A percentile compares a stretch with the other conserved stretches of the same genome.
These are phyloP conservation scores for Coleophora flavipennella DNA, from an alignment of 2,888 invertebrate species.

Conservation along the genomic window DNA sequence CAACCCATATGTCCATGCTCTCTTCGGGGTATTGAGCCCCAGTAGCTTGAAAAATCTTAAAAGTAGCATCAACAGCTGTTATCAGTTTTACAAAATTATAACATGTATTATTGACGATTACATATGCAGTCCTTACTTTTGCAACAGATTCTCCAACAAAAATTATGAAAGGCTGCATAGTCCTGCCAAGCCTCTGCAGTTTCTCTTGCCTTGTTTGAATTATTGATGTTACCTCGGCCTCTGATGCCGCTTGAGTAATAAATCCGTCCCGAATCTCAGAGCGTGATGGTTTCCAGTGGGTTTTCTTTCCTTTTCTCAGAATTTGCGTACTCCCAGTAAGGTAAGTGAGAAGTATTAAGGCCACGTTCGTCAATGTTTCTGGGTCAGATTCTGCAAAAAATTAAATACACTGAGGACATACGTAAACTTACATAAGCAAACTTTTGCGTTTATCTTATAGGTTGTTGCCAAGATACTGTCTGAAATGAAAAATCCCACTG, in stretches of 20 bases:
- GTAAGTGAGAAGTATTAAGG: too few relatives aligned
- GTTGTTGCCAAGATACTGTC: too few relatives aligned
- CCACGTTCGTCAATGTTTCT: too few relatives aligned
- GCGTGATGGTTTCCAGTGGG: neutral
- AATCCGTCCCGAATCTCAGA: slow-evolving; percentile 1
- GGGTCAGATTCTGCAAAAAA: too few relatives aligned
- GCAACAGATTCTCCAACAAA: neutral
- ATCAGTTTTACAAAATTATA: neutral
- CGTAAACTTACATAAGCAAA: too few relatives aligned
- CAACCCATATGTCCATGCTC: slow-evolving; percentile 3
- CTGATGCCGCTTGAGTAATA: neutral
- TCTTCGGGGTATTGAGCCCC: slow-evolving; percentile 2
- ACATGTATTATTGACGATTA: neutral
- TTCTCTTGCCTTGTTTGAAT: neutral
- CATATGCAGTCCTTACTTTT: neutral
- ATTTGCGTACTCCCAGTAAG: too few relatives aligned
- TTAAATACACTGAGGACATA: too few relatives aligned
- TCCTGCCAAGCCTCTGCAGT: neutral
- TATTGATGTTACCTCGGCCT: neutral
- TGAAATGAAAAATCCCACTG: too few relatives aligned
- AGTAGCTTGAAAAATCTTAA: neutral
- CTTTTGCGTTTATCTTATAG: too few relatives aligned
- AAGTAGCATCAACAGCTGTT: slow-evolving; percentile 2
- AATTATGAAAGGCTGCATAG: neutral
- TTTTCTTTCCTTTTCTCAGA: too few relatives aligned